Percentiles rank a stretch among this genome's conserved stretches.
Conservation (phyloP, 53 echinoderm and acorn worm genomes). For the Patiria pectinifera region DNA sequence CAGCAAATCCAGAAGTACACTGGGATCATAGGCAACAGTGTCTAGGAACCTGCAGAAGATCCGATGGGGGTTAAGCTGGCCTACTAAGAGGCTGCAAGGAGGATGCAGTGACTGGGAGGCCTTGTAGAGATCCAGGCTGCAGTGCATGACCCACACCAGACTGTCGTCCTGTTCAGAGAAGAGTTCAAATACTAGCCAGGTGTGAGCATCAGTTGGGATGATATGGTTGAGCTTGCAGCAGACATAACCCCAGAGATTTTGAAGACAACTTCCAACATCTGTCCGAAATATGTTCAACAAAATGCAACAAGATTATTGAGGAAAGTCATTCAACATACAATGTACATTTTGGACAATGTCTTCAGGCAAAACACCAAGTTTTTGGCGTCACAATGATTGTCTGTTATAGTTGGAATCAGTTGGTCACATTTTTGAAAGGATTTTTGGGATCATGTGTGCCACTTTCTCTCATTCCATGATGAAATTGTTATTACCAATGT, state of each 20-base stretch:
- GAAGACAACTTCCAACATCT: conserved; percentile 30
- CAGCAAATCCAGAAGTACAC: conserved; percentile 83
- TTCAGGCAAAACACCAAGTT: neutral
- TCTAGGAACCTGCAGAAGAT: conserved; percentile 76
- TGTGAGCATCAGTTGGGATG: neutral
- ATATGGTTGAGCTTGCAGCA: conserved; percentile 19
- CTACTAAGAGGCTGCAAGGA: neutral
- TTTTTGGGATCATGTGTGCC: neutral
- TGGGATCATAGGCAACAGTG: conserved; percentile 79
- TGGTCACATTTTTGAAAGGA: too few species aligned
- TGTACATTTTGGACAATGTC: neutral
- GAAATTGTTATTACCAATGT: too few species aligned
- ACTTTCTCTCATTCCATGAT: too few species aligned
- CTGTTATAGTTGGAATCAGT: too few species aligned
- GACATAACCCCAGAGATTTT: conserved; percentile 1
- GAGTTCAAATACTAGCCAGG: conserved; percentile 72
- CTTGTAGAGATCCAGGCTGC: conserved; percentile 47
- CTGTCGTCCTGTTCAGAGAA: conserved; percentile 90
- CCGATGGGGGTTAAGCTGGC: conserved; percentile 69
- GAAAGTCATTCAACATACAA: neutral
- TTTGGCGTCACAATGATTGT: neutral
- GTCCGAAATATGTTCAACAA: neutral
- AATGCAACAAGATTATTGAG: too few species aligned
- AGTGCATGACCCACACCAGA: conserved; percentile 67
- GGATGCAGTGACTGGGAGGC: neutral